Percentiles rank a stretch among this genome's conserved stretches.
These are phyloP conservation scores for Mythimna ferrago DNA, from an alignment of 2,888 invertebrate species.

Conservation along the genomic window DNA sequence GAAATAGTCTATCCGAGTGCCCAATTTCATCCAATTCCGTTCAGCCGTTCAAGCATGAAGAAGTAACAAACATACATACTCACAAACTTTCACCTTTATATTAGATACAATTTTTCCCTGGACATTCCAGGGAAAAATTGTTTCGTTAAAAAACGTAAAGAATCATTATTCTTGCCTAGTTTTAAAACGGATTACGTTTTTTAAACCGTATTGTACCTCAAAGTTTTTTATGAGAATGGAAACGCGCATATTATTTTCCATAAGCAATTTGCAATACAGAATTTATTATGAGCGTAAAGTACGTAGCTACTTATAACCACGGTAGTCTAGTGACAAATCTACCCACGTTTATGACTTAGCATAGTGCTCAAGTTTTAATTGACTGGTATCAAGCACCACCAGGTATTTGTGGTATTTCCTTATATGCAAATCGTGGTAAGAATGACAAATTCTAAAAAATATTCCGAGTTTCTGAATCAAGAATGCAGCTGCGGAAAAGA, in stretches of 20 bases:
- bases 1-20: too few relatives aligned
- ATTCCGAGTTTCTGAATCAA: too few relatives aligned
- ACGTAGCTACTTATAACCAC: slow-evolving; percentile 4
- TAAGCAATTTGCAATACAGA: slow-evolving; percentile 39
- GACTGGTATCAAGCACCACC: slow-evolving; percentile 11
- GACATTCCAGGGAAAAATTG: too few relatives aligned
- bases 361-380: slow-evolving; percentile 23
- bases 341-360: slow-evolving; percentile 22
- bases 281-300: neutral
- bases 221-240: slow-evolving; percentile 10
- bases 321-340: slow-evolving; percentile 18
- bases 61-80: too few relatives aligned
- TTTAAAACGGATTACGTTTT: neutral
- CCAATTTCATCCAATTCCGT: too few relatives aligned
- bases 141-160: too few relatives aligned
- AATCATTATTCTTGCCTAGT: too few relatives aligned
- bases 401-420: slow-evolving; percentile 41
- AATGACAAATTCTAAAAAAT: slow-evolving; percentile 8
- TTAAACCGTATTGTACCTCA: neutral
- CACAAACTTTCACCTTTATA: too few relatives aligned
- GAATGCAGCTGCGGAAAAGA: too few relatives aligned
- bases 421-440: slow-evolving; percentile 18
- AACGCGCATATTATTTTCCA: slow-evolving; percentile 16
- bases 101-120: too few relatives aligned
- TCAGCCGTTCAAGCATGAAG: too few relatives aligned